Base-by-base conservation (phyloP, 2,888 invertebrate species). In the Epirrhoe tristata region DNA sequence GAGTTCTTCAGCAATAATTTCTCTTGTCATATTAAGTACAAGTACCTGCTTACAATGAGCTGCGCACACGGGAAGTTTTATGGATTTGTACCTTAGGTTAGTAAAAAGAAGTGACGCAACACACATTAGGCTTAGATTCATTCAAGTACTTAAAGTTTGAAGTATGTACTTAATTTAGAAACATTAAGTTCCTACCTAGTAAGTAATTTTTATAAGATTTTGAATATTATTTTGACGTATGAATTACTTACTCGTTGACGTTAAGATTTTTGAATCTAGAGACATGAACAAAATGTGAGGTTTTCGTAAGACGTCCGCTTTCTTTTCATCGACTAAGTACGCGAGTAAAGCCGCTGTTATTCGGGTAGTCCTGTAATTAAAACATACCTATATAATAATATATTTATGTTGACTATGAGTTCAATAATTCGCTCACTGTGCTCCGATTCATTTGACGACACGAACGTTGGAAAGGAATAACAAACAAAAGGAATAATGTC, bases 401-500 rank as follows among this genome's bases (percentile, higher is more conserved):
- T 24, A 24, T 24, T 24, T 24, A 24, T 12, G 12, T 43, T 5
- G 12, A 43, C 12, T 12, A 43, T 8, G 10, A 4, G 39, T 43
- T 43, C 12, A 43, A 43, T 43, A 43, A 43, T 43, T 82, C 81
- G 66, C 74, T 63, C 81, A 81, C 82, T 86, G 84, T 83, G 77
- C 61, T 67, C 74, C 76, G 72, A 71, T 75, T 74, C 69, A 77
- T 83, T 81, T 81, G 76, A 77, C 81, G 81, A 85, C 83, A 83
- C 77, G 82, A 82, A 77, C 76, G 76, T 75, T 79, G 79, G 80
- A 81, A 81, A 81, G 79, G 82, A 82, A 83, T 81, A 82, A 82
- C 86, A 87, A 83, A 89, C 89, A 90, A 92, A 91, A 85, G 85
- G 76, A 83, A 89, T 88, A 87, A 90, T 89, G 91, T 89, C 89